Evolutionary conservation across 1,140 invertebrate species (phyloP).

Genomic region (Vanessa tameamea): DNA sequence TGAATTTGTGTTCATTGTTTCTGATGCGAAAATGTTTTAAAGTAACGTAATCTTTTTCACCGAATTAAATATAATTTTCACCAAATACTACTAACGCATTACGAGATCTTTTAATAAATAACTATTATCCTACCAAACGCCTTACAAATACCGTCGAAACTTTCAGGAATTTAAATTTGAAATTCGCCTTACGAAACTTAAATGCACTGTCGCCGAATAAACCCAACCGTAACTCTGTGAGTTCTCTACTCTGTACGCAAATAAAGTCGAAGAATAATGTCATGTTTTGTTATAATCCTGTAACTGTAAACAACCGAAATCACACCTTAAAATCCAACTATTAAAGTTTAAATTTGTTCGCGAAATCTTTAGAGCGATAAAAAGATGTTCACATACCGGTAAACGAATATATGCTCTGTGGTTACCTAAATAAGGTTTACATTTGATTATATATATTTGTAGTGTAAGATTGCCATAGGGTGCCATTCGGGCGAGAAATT

Average conservation of each 20-base stretch:
- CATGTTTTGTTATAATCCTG: constrained; percentile 1
- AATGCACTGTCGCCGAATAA: constrained; percentile 17
- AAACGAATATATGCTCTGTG: neutral
- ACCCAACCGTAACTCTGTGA: constrained; percentile 11
- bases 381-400: constrained; percentile 1
- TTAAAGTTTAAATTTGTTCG: constrained; percentile 27
- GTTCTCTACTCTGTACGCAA: constrained; percentile 11
- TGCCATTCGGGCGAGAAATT: constrained; percentile 51
- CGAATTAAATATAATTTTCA: too few relatives aligned
- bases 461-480: constrained; percentile 26
- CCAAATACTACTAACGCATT: too few relatives aligned
- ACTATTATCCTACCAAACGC: neutral
- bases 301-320: constrained; percentile 10
- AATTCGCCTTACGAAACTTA: constrained; percentile 18
- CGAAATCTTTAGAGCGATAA: neutral
- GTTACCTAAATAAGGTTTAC: constrained; percentile 29
- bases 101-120: neutral
- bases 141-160: neutral
- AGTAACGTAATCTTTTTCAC: too few relatives aligned
- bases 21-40: too few relatives aligned
- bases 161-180: constrained; percentile 18
- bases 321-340: constrained; percentile 13
- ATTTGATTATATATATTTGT: constrained; percentile 36
- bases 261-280: constrained; percentile 18
- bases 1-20: too few relatives aligned